A percentile compares a stretch with the other conserved stretches of the same genome.
These are phyloP conservation scores for Nematostella vectensis DNA, from an alignment of 92 coral and sea anemone genomes.

Conservation along the genomic window DNA sequence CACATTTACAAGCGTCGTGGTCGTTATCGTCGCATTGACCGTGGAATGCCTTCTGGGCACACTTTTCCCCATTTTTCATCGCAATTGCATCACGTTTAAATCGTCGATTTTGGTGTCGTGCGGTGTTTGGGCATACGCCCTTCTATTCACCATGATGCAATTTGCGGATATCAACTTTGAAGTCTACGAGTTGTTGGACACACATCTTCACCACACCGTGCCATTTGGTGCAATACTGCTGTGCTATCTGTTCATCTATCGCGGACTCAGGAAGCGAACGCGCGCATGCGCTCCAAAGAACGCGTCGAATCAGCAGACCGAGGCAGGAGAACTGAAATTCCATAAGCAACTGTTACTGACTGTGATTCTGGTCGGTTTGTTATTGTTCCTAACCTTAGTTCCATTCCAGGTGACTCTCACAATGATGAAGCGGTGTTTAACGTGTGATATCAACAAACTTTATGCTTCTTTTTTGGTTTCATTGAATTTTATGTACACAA, in stretches of 20 bases:
- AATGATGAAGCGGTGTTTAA: constrained; percentile 14
- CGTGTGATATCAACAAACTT: constrained; percentile 8
- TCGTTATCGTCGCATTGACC: constrained; percentile 6
- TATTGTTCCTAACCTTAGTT: constrained; percentile 19
- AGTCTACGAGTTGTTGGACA: constrained; percentile 25
- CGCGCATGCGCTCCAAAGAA: not conserved
- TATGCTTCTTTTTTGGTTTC: constrained; percentile 2
- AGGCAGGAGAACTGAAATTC: constrained; percentile 5
- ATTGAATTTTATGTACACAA: constrained; percentile 16
- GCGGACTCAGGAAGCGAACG: constrained; percentile 1
- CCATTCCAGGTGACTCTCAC: constrained; percentile 18
- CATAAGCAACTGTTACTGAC: constrained; percentile 28
- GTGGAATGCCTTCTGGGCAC: not conserved
- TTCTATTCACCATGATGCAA: constrained; percentile 26
- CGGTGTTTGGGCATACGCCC: not conserved
- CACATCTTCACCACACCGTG: constrained; percentile 23
- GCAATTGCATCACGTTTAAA: not conserved
- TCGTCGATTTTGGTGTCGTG: not conserved
- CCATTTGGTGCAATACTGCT: constrained; percentile 22
- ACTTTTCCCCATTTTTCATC: constrained; percentile 2
- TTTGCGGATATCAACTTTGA: constrained; percentile 20
- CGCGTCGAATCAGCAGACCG: not conserved
- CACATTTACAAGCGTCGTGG: constrained; percentile 1
- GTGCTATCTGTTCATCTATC: constrained; percentile 13
- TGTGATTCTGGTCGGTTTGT: constrained; percentile 17